phyloP scores from a whole-genome alignment of 2,113 vertebrate genomes.

The Periophthalmus modestus region DNA sequence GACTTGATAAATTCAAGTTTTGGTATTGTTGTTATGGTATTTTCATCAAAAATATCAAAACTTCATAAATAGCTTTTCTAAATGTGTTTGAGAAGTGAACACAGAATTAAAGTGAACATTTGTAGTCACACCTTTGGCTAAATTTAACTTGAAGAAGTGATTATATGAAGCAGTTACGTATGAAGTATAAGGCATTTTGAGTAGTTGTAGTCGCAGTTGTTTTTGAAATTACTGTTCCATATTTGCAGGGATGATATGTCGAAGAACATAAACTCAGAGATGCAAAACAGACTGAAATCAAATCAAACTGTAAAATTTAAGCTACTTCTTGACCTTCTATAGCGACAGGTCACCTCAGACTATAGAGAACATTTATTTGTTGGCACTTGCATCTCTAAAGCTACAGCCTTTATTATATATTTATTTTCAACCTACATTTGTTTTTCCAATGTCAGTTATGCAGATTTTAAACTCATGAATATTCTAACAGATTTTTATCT shows the following conservation, averaged over 20 bases:
- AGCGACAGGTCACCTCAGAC: not conserved
- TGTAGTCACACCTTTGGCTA: not conserved
- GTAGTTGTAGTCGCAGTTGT: not conserved
- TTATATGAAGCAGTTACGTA: not conserved
- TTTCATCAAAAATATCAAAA: conserved; percentile 35
- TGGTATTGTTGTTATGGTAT: conserved; percentile 44
- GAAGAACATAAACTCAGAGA: not conserved
- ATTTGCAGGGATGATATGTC: not conserved
- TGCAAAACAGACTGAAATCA: not conserved
- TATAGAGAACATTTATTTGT: not conserved
- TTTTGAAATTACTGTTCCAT: not conserved
- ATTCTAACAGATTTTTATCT: not conserved
- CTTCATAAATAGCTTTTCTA: conserved; percentile 47
- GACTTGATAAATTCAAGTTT: conserved; percentile 31
- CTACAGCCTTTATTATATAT: not conserved
- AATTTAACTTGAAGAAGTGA: not conserved
- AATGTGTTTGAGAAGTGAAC: conserved; percentile 44
- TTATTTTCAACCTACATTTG: not conserved
- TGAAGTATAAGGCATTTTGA: not conserved
- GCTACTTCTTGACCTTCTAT: not conserved
- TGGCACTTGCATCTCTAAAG: not conserved
- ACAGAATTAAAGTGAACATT: conserved; percentile 12
- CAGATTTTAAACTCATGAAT: not conserved
- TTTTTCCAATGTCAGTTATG: not conserved
- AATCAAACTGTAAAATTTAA: not conserved